Conservation (phyloP, 2,888 invertebrate species). For the Pyrocoelia pectoralis region DNA sequence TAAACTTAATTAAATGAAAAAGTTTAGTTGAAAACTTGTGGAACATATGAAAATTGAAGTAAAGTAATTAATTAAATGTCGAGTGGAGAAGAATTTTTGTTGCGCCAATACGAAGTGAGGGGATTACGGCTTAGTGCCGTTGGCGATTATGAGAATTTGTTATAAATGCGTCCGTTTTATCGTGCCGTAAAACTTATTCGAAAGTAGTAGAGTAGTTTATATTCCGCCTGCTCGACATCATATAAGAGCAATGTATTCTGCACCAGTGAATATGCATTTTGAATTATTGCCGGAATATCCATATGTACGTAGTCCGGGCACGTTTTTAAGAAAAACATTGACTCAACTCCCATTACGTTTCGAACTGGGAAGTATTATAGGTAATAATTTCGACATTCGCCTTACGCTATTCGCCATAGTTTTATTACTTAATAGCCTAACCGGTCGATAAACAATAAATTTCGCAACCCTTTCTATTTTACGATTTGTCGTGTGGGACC, state of each 20-base stretch:
- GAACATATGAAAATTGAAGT: too few relatives aligned
- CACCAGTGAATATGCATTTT: constrained; percentile 15
- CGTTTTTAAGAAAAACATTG: constrained; percentile 11
- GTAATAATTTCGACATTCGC: background rate
- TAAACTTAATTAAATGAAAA: too few relatives aligned
- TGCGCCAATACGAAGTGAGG: too few relatives aligned
- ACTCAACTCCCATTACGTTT: constrained; percentile 9
- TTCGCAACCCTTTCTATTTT: constrained; percentile 33
- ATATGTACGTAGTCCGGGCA: constrained; percentile 7
- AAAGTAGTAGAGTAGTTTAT: background rate
- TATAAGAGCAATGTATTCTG: constrained; percentile 12
- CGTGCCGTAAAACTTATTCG: background rate
- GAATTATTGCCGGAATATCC: background rate
- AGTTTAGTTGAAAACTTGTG: too few relatives aligned
- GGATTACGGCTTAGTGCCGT: too few relatives aligned
- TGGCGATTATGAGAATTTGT: background rate
- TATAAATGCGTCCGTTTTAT: background rate
- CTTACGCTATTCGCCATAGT: background rate
- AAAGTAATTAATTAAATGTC: too few relatives aligned
- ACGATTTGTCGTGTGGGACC: constrained; percentile 21
- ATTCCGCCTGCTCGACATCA: constrained; percentile 3
- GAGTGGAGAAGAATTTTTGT: too few relatives aligned
- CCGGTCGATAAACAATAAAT: constrained; percentile 36
- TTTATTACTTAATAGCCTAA: constrained; percentile 2
- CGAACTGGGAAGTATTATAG: background rate